Base-by-base conservation (phyloP, 2,113 vertebrate genomes). In the Clarias batrachus region DNA sequence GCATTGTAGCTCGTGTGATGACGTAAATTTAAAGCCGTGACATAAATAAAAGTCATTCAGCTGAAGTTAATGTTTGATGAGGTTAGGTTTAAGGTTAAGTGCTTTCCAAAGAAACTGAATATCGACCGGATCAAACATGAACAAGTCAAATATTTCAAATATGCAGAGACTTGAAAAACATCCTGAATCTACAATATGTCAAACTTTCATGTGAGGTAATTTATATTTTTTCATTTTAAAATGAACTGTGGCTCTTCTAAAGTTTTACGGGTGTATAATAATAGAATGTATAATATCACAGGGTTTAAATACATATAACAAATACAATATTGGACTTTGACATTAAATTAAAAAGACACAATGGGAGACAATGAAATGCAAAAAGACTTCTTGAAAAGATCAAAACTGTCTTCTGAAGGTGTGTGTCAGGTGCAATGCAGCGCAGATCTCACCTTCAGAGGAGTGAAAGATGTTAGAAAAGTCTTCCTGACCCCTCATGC, bases 381-480 rank as follows among this genome's bases (percentile, higher is more conserved):
- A 48, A 48, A 41, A 23, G 3, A 2, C 41, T n/a, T 76, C 3
- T 10, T 59, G 19, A 17, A 57, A n/a, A 57, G 14, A 27, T 56
- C 0, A 3, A 19, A 10, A 17, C 9, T 8, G 3, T 79, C 54
- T 30, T 19, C n/a, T 79, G 54, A 30, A 3, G 1, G 2, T 73
- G 70, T 41, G 33, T 25, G 12, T 21, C 37, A 27, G 65, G 19
- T 66, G 63, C 0, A 25, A 10, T 25, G 54, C 25, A n/a, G 71
- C 37, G 52, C 23, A 14, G 19, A 57, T 68, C 85, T 86, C 78
- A 86, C 85, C 85, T 86, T 52, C 66, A 59, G 68, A n/a, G 66
- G 65, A 73, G 78, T 62, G 56, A 59, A 71, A n/a, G 33, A 71
- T 71, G 30, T 37, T 17, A 0, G 3, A 9, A 25, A 68, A 68